Percentiles rank a stretch among this genome's conserved stretches.
These are phyloP conservation scores for Drosophila takahashii DNA, from an alignment of 1,140 invertebrate species.

Conservation along the genomic window DNA sequence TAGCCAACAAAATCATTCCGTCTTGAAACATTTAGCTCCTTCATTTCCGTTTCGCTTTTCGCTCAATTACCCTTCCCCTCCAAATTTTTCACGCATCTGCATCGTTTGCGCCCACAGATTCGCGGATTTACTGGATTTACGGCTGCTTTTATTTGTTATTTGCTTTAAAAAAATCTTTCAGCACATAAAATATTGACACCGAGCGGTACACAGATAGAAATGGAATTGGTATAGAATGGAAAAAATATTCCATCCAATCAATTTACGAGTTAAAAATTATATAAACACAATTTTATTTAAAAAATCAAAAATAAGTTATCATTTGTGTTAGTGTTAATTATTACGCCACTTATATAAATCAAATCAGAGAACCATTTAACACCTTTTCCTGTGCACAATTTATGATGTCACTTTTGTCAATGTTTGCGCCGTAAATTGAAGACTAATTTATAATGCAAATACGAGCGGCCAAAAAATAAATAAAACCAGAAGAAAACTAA, in stretches of 20 bases:
- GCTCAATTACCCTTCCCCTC: constrained; percentile 33
- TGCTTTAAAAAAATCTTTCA: constrained; percentile 17
- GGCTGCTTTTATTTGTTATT: constrained; percentile 18
- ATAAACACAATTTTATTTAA: too few relatives aligned
- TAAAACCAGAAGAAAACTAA: constrained; percentile 19
- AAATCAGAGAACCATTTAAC: too few relatives aligned
- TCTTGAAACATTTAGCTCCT: constrained; percentile 45
- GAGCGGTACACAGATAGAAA: constrained; percentile 1
- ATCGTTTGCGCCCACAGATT: constrained; percentile 21
- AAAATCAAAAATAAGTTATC: too few relatives aligned
- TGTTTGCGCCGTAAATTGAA: constrained; percentile 70
- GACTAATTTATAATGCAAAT: constrained; percentile 74
- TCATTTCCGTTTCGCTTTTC: constrained; percentile 47
- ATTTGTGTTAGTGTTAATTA: too few relatives aligned
- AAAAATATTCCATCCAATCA: too few relatives aligned
- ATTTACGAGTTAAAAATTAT: too few relatives aligned
- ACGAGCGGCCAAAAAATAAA: constrained; percentile 37
- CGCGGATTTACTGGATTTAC: constrained; percentile 22
- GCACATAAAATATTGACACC: constrained; percentile 31
- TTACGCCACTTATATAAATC: too few relatives aligned
- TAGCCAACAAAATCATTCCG: constrained; percentile 25
- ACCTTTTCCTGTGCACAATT: constrained; percentile 6
- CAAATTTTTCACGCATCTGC: constrained; percentile 39
- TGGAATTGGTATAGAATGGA: too few relatives aligned
- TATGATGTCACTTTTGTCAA: constrained; percentile 74